Base-by-base conservation (phyloP, 2,888 invertebrate genomes). In the Agrilus biguttatus region DNA sequence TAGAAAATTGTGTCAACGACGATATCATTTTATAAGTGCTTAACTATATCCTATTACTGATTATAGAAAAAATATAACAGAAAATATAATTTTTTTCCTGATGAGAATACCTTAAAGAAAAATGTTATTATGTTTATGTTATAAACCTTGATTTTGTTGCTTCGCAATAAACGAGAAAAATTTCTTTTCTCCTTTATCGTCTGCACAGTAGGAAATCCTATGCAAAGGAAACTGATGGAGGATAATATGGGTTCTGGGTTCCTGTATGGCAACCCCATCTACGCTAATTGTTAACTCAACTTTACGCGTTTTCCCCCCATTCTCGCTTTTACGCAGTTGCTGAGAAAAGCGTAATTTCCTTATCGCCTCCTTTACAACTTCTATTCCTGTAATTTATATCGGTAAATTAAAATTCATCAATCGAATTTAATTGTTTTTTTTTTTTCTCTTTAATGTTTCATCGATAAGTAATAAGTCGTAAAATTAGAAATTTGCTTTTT, bases 131-230 rank as follows among this genome's bases (percentile, higher is more conserved):
- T n/a, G n/a, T n/a, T n/a, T n/a, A n/a, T 42, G 2, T 2, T 37
- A 19, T 13, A 53, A 51, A 65, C 64, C 63, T 59, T 65, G 62
- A 51, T 58, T 61, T 28, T 63, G 60, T 55, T 83, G 81, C 65
- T 91, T 91, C 34, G 90, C 92, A 50, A 93, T 91, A 66, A 92
- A 93, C 8, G 90, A 90, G 69, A 97, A 95, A 70, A 95, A 93
- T 55, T 90, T 87, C 66, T 95, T 96, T 55, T 95, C 95, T 41
- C 92, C 90, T 64, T 97, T 97, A 68, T 97, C 97, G 63, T 97
- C 97, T 1, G 97, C 96, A 71, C 96, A 97, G 70, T 97, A 97
- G 1, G 95, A 96, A 69, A 97, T 97, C 69, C 93, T 80, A 66
- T 96, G 95, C 37, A 97, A 71, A 0, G 96, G 96, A 66, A 95